phyloP scores from a whole-genome alignment of 1,140 invertebrate species.

The Micrasema minimum region DNA sequence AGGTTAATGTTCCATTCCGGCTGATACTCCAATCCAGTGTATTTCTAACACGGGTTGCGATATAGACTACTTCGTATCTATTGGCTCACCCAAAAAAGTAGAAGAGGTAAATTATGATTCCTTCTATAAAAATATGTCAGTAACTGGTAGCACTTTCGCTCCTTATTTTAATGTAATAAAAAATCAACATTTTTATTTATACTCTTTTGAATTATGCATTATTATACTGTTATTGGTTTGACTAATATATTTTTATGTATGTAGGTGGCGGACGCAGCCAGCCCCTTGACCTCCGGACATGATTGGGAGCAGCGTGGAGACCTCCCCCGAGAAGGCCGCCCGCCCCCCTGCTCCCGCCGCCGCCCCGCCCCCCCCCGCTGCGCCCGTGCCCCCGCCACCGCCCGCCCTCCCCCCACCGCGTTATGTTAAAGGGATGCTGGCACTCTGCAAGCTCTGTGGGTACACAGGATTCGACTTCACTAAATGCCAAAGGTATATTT shows the following conservation, averaged over 20 bases:
- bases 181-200: background rate
- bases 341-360: slow-evolving; percentile 29
- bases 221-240: too few species aligned
- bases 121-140: background rate
- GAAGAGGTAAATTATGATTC: slow-evolving; percentile 60
- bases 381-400: slow-evolving; percentile 54
- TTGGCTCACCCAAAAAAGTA: slow-evolving; percentile 67
- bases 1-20: slow-evolving; percentile 73
- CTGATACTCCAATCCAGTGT: slow-evolving; percentile 75
- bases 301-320: slow-evolving; percentile 31
- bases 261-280: slow-evolving; percentile 16
- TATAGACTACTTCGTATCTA: slow-evolving; percentile 81
- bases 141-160: background rate
- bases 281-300: slow-evolving; percentile 4
- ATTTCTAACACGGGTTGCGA: slow-evolving; percentile 75
- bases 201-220: background rate
- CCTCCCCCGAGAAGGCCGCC: slow-evolving; percentile 32
- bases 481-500: slow-evolving; percentile 72
- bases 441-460: slow-evolving; percentile 78
- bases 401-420: slow-evolving; percentile 66
- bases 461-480: slow-evolving; percentile 78
- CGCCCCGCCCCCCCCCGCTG: slow-evolving; percentile 4
- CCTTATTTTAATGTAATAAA: too few species aligned
- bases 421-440: slow-evolving; percentile 74
- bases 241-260: too few species aligned